Conservation (phyloP, 1,140 invertebrate genomes). For the Trinorchestia longiramus region DNA sequence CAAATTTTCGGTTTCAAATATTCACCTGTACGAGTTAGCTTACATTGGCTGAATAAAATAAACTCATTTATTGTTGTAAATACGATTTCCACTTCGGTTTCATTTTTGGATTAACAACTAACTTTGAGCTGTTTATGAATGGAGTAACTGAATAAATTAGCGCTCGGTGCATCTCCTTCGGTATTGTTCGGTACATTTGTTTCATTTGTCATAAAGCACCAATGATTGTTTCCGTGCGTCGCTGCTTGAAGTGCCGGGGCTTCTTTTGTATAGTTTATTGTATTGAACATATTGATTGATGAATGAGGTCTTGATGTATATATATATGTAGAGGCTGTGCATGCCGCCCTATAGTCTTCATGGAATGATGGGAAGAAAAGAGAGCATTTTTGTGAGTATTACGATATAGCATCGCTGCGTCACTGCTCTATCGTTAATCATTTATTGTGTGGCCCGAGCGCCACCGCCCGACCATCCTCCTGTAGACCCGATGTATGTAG, state of each 20-base stretch:
- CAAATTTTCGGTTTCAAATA: too few relatives aligned
- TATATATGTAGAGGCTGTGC: not conserved
- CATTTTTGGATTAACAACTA: too few relatives aligned
- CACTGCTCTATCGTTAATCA: conserved; percentile 39
- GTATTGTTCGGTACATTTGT: not conserved
- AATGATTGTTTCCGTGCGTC: not conserved
- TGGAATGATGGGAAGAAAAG: not conserved
- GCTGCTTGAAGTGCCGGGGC: not conserved
- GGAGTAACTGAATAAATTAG: too few relatives aligned
- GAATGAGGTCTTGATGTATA: not conserved
- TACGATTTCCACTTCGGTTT: too few relatives aligned
- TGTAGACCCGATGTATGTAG: not conserved
- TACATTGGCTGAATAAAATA: too few relatives aligned
- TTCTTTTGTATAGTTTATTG: not conserved
- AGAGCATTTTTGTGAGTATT: conserved; percentile 40
- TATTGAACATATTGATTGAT: conserved; percentile 8
- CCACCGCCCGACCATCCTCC: not conserved
- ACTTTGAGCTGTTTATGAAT: too few relatives aligned
- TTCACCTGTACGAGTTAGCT: too few relatives aligned
- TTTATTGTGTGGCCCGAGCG: conserved; percentile 22
- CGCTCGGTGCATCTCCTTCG: not conserved
- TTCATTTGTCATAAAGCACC: not conserved
- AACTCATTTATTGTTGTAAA: too few relatives aligned
- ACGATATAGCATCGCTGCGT: conserved; percentile 20
- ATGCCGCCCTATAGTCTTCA: not conserved